A percentile compares a stretch with the other conserved stretches of the same genome.
Conservation (phyloP, 2,797 vertebrate genomes). For the Catamblyrhynchus diadema region DNA sequence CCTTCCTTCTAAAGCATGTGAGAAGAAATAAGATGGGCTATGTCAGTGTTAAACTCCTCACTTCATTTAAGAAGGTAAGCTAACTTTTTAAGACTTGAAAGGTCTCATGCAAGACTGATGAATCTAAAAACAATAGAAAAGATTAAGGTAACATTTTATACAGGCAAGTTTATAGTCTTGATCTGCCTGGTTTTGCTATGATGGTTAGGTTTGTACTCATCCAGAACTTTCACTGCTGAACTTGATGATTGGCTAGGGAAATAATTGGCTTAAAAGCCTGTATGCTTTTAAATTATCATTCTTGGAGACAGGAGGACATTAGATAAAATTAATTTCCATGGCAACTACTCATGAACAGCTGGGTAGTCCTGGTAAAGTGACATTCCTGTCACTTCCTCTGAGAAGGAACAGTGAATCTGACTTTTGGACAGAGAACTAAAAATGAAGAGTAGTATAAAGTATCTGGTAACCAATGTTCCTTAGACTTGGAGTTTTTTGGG, state of each 20-base stretch:
- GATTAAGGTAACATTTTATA: background rate
- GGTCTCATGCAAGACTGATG: background rate
- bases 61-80: conserved; percentile 96
- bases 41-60: conserved; percentile 96
- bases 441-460: background rate
- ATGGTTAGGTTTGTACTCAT: background rate
- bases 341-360: background rate
- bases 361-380: background rate
- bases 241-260: background rate
- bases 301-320: background rate
- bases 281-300: background rate
- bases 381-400: background rate
- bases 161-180: background rate
- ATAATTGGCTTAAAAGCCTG: background rate
- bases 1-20: conserved; percentile 95
- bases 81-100: background rate
- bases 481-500: background rate
- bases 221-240: background rate
- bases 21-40: conserved; percentile 95
- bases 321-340: background rate
- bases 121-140: background rate
- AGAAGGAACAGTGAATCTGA: background rate
- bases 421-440: background rate
- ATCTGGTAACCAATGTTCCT: background rate
- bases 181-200: background rate